Conservation (phyloP, 1,140 invertebrate genomes). For the Oppia nitens region DNA sequence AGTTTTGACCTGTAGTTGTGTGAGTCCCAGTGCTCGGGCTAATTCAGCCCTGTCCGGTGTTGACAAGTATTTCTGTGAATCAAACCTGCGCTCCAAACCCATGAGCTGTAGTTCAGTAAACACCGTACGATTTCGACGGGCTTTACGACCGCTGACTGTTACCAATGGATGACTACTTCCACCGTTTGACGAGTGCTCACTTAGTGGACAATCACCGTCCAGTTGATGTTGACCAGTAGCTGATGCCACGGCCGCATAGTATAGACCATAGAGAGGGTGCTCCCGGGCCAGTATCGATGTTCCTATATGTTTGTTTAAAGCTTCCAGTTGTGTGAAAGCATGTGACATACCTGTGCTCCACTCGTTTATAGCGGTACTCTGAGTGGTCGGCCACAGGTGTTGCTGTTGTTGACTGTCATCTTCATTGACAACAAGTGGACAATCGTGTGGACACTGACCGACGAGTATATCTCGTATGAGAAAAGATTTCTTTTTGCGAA, state of each 20-base stretch:
- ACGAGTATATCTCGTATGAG: no score
- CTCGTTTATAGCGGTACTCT: no score
- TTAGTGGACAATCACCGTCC: not conserved
- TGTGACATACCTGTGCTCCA: no score
- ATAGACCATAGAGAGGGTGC: not conserved
- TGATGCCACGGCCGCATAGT: not conserved
- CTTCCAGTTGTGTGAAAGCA: no score
- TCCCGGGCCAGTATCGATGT: no score
- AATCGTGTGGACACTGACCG: no score
- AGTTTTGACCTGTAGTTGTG: constrained; percentile 71
- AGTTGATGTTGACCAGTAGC: not conserved
- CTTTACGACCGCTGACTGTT: constrained; percentile 19
- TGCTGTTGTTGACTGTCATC: no score
- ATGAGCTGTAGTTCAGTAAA: constrained; percentile 93
- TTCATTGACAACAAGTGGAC: no score
- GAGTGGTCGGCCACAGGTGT: no score
- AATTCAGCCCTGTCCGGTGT: constrained; percentile 86
- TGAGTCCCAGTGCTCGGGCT: constrained; percentile 72
- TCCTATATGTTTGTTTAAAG: no score
- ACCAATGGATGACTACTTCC: no score
- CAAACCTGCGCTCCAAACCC: constrained; percentile 85
- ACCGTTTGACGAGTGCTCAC: not conserved
- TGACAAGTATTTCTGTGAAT: constrained; percentile 85
- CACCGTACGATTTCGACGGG: constrained; percentile 51
- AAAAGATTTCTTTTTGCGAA: no score